phyloP scores from a whole-genome alignment of 2,113 vertebrate genomes.

The Heteronetta atricapilla region DNA sequence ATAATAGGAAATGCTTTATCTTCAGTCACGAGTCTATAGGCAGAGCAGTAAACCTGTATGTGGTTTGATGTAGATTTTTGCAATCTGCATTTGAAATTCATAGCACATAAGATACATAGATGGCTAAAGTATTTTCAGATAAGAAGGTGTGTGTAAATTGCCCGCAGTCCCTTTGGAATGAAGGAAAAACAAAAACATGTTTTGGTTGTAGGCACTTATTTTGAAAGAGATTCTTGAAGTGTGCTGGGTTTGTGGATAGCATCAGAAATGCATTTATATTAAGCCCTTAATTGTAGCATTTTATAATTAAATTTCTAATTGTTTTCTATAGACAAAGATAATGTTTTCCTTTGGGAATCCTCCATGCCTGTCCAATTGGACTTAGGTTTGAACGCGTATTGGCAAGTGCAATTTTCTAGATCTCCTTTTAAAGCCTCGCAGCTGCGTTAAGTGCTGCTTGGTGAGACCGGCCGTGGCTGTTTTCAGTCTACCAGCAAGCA shows the following conservation, averaged over 20 bases:
- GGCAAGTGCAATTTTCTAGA: neutral
- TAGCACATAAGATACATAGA: neutral
- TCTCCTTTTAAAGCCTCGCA: slow-evolving; percentile 9
- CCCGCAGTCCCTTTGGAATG: neutral
- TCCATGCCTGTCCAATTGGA: neutral
- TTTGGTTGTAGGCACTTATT: neutral
- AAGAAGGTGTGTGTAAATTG: neutral
- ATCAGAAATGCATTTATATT: slow-evolving; percentile 12
- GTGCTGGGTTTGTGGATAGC: neutral
- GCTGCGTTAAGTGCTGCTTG: neutral
- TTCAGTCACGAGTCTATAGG: neutral
- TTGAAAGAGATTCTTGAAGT: slow-evolving; percentile 22
- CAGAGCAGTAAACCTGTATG: neutral
- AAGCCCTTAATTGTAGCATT: slow-evolving; percentile 18
- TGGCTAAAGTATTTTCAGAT: neutral
- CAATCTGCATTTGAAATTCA: neutral
- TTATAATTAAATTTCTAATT: slow-evolving; percentile 27
- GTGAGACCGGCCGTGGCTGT: neutral
- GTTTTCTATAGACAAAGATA: neutral
- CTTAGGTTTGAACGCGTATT: neutral
- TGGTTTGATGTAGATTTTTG: slow-evolving; percentile 14
- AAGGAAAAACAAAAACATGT: neutral
- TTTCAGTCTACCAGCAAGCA: neutral
- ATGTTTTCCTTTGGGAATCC: neutral
- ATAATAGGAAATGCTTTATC: neutral